These are phyloP conservation scores for Hyles lineata DNA, from an alignment of 2,888 invertebrate species.

Conservation along the genomic window DNA sequence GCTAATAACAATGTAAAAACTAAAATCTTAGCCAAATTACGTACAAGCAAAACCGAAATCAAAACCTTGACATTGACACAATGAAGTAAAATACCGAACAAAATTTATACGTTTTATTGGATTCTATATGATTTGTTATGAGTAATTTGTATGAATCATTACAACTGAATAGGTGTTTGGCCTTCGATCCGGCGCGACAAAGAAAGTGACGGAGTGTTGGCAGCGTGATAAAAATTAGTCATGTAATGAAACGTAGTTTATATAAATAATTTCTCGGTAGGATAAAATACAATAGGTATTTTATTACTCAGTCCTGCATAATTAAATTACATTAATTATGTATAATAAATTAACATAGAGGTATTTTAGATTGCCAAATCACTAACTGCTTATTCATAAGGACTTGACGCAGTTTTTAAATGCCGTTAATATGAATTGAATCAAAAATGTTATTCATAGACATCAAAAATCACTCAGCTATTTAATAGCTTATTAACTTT, in stretches of 20 bases:
- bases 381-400: no score
- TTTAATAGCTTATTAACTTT: no score
- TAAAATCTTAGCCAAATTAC: no score
- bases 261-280: not conserved
- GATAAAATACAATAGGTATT: not conserved
- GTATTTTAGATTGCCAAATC: no score
- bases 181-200: slow-evolving; percentile 35
- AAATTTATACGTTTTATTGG: not conserved
- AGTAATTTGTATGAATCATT: slow-evolving; percentile 31
- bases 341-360: no score
- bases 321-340: no score
- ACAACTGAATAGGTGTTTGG: slow-evolving; percentile 30
- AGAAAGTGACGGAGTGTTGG: slow-evolving; percentile 34
- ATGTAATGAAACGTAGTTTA: slow-evolving; percentile 20
- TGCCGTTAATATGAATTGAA: no score
- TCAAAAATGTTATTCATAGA: no score
- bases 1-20: no score
- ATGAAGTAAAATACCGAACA: not conserved
- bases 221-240: slow-evolving; percentile 32
- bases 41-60: not conserved
- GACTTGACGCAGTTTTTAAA: no score
- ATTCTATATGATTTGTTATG: slow-evolving; percentile 19
- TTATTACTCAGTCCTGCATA: no score
- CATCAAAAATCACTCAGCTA: no score
- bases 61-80: not conserved